Conservation (phyloP, 1,140 invertebrate genomes). For the Latrodectus geometricus region DNA sequence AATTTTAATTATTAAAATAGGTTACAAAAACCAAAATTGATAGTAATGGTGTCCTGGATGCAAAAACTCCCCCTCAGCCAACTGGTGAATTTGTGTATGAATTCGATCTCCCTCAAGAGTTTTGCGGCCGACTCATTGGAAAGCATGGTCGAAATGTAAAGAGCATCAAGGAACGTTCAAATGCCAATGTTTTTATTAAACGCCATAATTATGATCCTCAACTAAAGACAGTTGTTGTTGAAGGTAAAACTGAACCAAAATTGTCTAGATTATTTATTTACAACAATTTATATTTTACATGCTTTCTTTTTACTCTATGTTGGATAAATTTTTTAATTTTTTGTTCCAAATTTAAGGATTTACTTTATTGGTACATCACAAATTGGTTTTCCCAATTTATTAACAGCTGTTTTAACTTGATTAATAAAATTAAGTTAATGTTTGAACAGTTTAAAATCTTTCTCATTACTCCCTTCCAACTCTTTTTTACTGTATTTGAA, state of each 20-base stretch:
- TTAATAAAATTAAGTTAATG: no score
- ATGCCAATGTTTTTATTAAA: conserved; percentile 82
- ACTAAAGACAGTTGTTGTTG: conserved; percentile 84
- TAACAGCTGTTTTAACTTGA: no score
- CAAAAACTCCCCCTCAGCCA: background rate
- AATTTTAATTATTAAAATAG: background rate
- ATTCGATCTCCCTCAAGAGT: conserved; percentile 80
- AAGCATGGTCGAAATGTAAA: conserved; percentile 84
- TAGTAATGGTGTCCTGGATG: background rate
- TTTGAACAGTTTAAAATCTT: no score
- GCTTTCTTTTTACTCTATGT: no score
- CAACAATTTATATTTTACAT: no score
- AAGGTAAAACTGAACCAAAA: conserved; percentile 73
- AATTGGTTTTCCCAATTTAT: no score
- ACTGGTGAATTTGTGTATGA: conserved; percentile 73
- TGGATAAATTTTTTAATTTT: no score
- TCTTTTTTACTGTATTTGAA: no score
- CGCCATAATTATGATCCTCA: conserved; percentile 79
- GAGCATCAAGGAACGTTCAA: conserved; percentile 81
- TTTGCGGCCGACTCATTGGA: conserved; percentile 90
- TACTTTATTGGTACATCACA: no score
- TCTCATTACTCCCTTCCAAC: no score
- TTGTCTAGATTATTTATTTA: no score
- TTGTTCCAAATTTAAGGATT: no score
- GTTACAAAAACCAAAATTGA: conserved; percentile 1